These are phyloP conservation scores for Spondyliosoma cantharus DNA, from an alignment of 2,797 vertebrate species.

Conservation along the genomic window DNA sequence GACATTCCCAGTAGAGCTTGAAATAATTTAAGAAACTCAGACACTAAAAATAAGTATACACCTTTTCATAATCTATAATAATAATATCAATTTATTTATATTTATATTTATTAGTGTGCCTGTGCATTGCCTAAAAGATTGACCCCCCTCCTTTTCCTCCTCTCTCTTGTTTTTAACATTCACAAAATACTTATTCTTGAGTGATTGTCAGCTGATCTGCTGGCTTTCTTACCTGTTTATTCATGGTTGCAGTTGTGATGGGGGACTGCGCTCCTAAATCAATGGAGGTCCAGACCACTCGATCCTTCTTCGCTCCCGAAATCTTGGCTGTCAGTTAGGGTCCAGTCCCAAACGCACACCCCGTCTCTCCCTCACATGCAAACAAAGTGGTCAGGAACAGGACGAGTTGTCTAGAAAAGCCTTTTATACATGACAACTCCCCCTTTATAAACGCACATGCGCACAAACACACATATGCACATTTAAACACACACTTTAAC, in stretches of 20 bases:
- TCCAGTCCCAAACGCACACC: conserved; percentile 41
- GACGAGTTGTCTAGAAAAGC: conserved; percentile 24
- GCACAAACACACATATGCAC: conserved; percentile 16
- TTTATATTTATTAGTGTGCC: background rate
- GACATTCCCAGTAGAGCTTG: background rate
- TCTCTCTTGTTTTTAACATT: background rate
- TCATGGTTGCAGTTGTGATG: conserved; percentile 69
- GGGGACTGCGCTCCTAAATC: conserved; percentile 73
- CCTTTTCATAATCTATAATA: too few relatives aligned
- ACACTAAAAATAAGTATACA: background rate
- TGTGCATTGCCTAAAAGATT: background rate
- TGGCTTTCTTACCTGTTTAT: conserved; percentile 67
- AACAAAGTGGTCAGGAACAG: conserved; percentile 46
- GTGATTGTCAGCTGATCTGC: background rate
- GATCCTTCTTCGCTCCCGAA: conserved; percentile 65
- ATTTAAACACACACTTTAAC: conserved; percentile 18
- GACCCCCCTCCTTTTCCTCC: background rate
- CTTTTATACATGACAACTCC: conserved; percentile 68
- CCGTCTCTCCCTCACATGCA: conserved; percentile 20
- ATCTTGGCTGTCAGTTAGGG: conserved; percentile 67
- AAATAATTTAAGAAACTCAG: background rate
- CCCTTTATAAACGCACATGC: conserved; percentile 44
- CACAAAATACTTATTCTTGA: background rate
- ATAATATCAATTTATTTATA: too few relatives aligned
- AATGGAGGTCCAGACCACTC: conserved; percentile 81